Base-by-base conservation (phyloP, 2,888 invertebrate species). In the Endotricha flammealis region DNA sequence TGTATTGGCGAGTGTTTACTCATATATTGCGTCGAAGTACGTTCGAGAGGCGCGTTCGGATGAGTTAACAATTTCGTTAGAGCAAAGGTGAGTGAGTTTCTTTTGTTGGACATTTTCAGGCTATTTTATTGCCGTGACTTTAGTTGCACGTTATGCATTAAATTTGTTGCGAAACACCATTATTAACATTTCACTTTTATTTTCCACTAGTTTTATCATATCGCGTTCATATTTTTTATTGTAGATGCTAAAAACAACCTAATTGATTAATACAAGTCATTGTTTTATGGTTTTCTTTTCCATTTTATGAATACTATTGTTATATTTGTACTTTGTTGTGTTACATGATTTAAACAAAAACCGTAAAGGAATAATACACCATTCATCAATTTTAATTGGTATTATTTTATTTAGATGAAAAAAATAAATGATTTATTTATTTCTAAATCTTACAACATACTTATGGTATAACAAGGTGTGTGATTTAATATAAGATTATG, bases 21-120 rank as follows among this genome's bases (percentile, higher is more conserved):
- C 41, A 31, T 44, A 43, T 44, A 38, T 47, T 35, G 42, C 28
- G 44, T 48, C 36, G 36, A 38, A 38, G 39, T 36, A 40, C 46
- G 39, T 38, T 41, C 48, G 47, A 46, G 41, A 49, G 46, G 48
- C 52, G 39, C 38, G 44, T 51, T 64, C 75, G 76, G 70, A 79
- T 82, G 81, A 73, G 64, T 70, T 60, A 63, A 69, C 76, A 68
- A 43, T 70, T 73, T 73, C 53, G 51, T 56, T 50, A 63, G 60
- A 70, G 66, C 64, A 61, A 74, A 77, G 79, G 77, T 78, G 62
- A 66, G 48, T 57, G 42, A 33, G 48, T 63, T 62, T 71, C 69
- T 75, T 76, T 74, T 76, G 70, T 75, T 65, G 52, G 13, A 12
- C 8, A 6, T 57, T 48, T 39, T 47, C 51, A 34, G 25, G n/a